These are phyloP conservation scores for Ceramica pisi DNA, from an alignment of 2,888 invertebrate species.

Conservation along the genomic window DNA sequence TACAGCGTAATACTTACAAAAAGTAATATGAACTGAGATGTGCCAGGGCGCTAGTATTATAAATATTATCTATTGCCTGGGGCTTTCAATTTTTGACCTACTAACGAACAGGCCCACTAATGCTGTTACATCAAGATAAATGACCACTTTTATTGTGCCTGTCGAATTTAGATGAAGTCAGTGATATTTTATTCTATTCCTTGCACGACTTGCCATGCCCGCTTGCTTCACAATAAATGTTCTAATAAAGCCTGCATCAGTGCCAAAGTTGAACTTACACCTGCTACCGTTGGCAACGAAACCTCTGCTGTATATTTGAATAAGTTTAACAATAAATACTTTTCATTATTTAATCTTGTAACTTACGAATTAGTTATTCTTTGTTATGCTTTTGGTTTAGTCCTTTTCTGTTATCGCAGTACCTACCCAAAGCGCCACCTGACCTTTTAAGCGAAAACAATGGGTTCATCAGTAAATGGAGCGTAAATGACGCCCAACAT, in stretches of 20 bases:
- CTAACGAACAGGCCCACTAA: conserved; percentile 41
- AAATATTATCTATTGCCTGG: neutral
- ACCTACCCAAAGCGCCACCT: neutral
- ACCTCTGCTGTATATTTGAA: conserved; percentile 45
- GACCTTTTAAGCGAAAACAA: conserved; percentile 13
- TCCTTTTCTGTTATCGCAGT: neutral
- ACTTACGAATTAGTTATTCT: conserved; percentile 20
- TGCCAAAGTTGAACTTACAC: conserved; percentile 48
- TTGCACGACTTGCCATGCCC: conserved; percentile 4
- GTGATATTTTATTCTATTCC: conserved; percentile 4
- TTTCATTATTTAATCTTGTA: conserved; percentile 31
- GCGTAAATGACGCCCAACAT: conserved; percentile 40
- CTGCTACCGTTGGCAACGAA: conserved; percentile 47
- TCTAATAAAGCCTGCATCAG: conserved; percentile 31
- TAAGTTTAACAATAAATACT: conserved; percentile 47
- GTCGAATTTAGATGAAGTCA: neutral
- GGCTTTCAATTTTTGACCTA: conserved; percentile 48
- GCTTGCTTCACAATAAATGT: conserved; percentile 34
- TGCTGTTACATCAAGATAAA: conserved; percentile 28
- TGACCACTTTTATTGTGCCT: conserved; percentile 7
- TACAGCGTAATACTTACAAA: conserved; percentile 36
- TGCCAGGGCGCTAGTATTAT: conserved; percentile 4
- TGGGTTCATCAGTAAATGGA: conserved; percentile 32
- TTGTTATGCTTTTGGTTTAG: conserved; percentile 16
- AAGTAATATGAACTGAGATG: conserved; percentile 30